These are phyloP conservation scores for Clytia hemisphaerica DNA, from an alignment of 30 jellyfish, hydroid and myxozoan species.

Conservation along the genomic window DNA sequence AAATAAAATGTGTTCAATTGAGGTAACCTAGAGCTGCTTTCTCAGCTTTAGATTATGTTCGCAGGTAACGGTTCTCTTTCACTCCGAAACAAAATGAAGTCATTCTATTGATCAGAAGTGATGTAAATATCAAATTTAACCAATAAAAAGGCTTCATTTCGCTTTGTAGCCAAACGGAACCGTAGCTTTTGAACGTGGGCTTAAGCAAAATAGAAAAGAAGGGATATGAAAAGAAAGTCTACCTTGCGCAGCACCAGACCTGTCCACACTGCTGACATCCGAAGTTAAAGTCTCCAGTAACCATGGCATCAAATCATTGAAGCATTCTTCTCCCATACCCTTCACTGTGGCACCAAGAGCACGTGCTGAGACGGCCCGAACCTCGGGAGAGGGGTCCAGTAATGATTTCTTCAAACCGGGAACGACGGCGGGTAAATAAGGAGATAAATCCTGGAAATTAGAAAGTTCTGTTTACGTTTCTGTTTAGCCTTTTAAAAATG, in stretches of 20 bases:
- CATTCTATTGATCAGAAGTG: no score
- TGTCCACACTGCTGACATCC: constrained; percentile 93
- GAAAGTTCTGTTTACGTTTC: no score
- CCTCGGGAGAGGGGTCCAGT: constrained; percentile 98
- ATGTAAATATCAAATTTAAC: no score
- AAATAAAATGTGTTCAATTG: no score
- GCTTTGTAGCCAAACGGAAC: no score
- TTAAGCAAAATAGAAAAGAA: no score
- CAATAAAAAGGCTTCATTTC: no score
- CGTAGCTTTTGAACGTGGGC: no score
- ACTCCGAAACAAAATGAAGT: no score
- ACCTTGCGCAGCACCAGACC: constrained; percentile 99
- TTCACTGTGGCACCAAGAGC: constrained; percentile 96
- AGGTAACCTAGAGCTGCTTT: neutral
- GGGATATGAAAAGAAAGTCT: neutral
- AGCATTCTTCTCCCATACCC: constrained; percentile 97
- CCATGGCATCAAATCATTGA: constrained; percentile 96
- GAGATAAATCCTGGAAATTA: constrained; percentile 86
- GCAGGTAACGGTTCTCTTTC: no score
- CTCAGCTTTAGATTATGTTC: no score
- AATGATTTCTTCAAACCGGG: constrained; percentile 93
- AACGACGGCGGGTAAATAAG: constrained; percentile 91
- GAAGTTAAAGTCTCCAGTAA: constrained; percentile 90
- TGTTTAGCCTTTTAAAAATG: no score
- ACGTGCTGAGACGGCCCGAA: constrained; percentile 93